Base-by-base conservation (phyloP, 2,113 vertebrate genomes). In the Holacanthus passer region DNA sequence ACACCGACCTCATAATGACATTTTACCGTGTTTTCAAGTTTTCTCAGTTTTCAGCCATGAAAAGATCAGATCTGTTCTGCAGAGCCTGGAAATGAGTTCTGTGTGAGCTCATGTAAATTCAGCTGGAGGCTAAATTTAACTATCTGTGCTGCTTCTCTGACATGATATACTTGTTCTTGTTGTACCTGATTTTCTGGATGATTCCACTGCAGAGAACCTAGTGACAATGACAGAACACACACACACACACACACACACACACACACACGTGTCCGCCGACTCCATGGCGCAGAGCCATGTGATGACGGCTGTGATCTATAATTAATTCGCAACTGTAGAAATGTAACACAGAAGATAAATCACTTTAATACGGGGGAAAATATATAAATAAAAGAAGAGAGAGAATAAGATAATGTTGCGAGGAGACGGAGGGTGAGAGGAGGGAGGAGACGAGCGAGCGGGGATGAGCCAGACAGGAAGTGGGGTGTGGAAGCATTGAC, bases 341-440 rank as follows among this genome's bases (percentile, higher is more conserved):
- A 73, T 22, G 79, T 63, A 83, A 86, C 75, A 13, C 39, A 73
- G 77, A 65, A 91, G 86, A 93, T 89, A 80, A 91, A 92, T 90
- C 73, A 77, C 81, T 85, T 87, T 82, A 86, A 86, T 74, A 82
- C 65, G 3, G 3, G 0, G 35, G 76, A 53, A 80, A 86, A 91
- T 83, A 87, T 86, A 82, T 75, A 89, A 90, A 82, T 69, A 88
- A 84, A 71, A 81, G 60, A 85, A 70, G 39, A 89, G 79, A 82
- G 37, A 8, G 59, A 68, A 70, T 72, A 52, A 65, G 76, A 73
- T 72, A 77, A 77, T 77, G 16, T 68, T 81, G 86, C 47, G 37
- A 8, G 2, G 12, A 60, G 37, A 56, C 3, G 60, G 53, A 37
- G 69, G n/a, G 0, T 4, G 63, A 7, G 45, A 1, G 3, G 56